Evolutionary conservation across 2,888 invertebrate genomes (phyloP).

Genomic region (Hybos culiciformis): DNA sequence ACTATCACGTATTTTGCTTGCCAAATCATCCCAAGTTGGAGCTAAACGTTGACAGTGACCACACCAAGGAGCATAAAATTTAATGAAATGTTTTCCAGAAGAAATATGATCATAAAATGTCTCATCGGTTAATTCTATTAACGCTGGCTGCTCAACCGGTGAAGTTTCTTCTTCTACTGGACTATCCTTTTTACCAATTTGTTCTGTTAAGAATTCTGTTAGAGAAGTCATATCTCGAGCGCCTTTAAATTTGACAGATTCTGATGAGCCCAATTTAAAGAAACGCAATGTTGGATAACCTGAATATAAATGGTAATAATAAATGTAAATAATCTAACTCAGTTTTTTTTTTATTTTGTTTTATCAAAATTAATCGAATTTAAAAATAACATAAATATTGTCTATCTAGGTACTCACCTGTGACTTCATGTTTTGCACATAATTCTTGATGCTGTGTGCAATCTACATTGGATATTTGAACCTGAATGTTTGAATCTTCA

Average conservation of each 20-base stretch:
- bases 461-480: slow-evolving; percentile 71
- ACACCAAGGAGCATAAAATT: slow-evolving; percentile 91
- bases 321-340: no score
- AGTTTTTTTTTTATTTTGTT: background rate
- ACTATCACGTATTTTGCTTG: slow-evolving; percentile 48
- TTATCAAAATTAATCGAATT: background rate
- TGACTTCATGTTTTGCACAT: slow-evolving; percentile 66
- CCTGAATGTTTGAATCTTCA: slow-evolving; percentile 43
- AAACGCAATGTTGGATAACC: slow-evolving; percentile 79
- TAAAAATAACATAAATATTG: background rate
- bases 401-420: slow-evolving; percentile 16
- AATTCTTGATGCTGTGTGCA: slow-evolving; percentile 62
- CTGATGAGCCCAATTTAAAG: slow-evolving; percentile 52
- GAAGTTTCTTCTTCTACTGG: slow-evolving; percentile 1
- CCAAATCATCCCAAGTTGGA: slow-evolving; percentile 73
- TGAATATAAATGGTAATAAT: slow-evolving; percentile 6
- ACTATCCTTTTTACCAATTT: slow-evolving; percentile 37
- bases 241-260: slow-evolving; percentile 63
- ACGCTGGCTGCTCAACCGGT: slow-evolving; percentile 16
- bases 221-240: slow-evolving; percentile 63
- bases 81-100: slow-evolving; percentile 69
- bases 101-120: slow-evolving; percentile 59
- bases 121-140: slow-evolving; percentile 60
- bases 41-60: slow-evolving; percentile 73
- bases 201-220: slow-evolving; percentile 62